Evolutionary conservation across 2,888 invertebrate genomes (phyloP).

Genomic region (Corbicula japonica): DNA sequence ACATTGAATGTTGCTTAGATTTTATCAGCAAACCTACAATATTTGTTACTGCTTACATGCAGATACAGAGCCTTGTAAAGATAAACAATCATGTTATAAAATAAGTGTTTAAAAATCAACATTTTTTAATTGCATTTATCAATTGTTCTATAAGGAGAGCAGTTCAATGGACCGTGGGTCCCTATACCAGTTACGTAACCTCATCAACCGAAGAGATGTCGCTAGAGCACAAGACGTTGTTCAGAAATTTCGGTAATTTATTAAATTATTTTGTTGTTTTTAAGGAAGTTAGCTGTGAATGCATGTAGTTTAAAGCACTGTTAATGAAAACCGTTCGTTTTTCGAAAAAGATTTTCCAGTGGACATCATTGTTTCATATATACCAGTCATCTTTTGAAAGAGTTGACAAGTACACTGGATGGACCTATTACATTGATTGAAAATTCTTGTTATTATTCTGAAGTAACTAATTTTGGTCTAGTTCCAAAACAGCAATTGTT

Average conservation of each 20-base stretch:
- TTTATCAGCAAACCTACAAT: too few relatives aligned
- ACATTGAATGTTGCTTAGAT: too few relatives aligned
- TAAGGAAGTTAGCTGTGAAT: not conserved
- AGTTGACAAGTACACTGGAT: too few relatives aligned
- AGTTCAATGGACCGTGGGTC: constrained; percentile 27
- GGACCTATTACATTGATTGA: too few relatives aligned
- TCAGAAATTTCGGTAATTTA: constrained; percentile 33
- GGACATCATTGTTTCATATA: not conserved
- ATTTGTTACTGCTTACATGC: too few relatives aligned
- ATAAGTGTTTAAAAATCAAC: too few relatives aligned
- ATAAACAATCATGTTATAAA: too few relatives aligned
- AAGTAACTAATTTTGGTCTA: not conserved
- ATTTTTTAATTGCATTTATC: too few relatives aligned
- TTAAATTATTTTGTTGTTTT: not conserved
- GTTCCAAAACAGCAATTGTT: not conserved
- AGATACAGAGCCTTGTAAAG: too few relatives aligned
- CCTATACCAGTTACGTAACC: constrained; percentile 29
- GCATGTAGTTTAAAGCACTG: not conserved
- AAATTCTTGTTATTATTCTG: not conserved
- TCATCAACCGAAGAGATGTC: constrained; percentile 31
- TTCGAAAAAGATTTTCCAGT: not conserved
- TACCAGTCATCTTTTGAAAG: not conserved
- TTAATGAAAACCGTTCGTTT: not conserved
- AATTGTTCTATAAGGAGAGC: constrained; percentile 37
- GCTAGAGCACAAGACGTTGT: constrained; percentile 32